These are phyloP conservation scores for Hydrophis major DNA, from an alignment of 2,797 vertebrate species.

Conservation along the genomic window DNA sequence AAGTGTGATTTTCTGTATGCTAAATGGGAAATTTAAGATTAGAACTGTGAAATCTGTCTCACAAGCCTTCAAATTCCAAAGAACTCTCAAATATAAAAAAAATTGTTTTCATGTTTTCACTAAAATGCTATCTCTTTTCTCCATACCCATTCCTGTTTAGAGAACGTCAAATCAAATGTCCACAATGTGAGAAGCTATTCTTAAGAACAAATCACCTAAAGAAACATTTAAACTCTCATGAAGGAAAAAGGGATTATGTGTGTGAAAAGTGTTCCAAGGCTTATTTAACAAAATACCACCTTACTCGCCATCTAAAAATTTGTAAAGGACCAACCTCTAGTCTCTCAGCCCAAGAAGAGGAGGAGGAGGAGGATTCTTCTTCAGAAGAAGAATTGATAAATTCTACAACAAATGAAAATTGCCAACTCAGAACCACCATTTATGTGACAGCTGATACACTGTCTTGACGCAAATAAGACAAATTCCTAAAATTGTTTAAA, in stretches of 20 bases:
- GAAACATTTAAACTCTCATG: constrained; percentile 97
- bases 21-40: neutral
- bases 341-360: constrained; percentile 72
- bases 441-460: constrained; percentile 65
- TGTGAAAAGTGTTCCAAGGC: constrained; percentile 98
- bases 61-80: neutral
- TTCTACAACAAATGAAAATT: constrained; percentile 66
- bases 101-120: neutral
- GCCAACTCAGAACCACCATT: constrained; percentile 58
- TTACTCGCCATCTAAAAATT: constrained; percentile 96
- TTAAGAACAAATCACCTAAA: constrained; percentile 94
- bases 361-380: constrained; percentile 64
- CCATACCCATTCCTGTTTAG: constrained; percentile 65
- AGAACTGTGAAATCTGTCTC: neutral
- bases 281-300: constrained; percentile 97
- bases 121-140: neutral
- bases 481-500: constrained; percentile 22
- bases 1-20: neutral
- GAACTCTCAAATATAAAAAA: neutral
- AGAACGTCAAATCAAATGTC: constrained; percentile 92
- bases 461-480: constrained; percentile 59
- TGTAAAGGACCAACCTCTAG: constrained; percentile 89
- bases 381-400: constrained; percentile 75
- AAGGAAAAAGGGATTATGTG: constrained; percentile 94
- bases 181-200: constrained; percentile 95